These are phyloP conservation scores for Microtus richardsoni DNA, from an alignment of 2,113 vertebrate genomes.

Conservation along the genomic window DNA sequence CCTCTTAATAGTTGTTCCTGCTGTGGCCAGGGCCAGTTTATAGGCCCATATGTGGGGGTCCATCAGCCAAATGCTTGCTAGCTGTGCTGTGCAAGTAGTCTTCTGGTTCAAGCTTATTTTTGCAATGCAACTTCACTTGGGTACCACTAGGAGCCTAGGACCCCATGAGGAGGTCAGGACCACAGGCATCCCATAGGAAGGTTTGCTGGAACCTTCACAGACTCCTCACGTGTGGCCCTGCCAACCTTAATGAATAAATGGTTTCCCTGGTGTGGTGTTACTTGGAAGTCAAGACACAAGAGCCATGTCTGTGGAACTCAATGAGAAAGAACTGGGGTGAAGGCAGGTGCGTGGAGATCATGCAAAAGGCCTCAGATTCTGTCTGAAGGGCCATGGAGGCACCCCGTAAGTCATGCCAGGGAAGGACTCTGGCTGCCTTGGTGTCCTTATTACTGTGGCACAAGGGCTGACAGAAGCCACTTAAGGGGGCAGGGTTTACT, in stretches of 20 bases:
- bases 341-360: neutral
- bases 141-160: neutral
- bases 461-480: neutral
- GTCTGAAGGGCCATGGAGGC: neutral
- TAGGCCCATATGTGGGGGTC: neutral
- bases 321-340: rapidly evolving
- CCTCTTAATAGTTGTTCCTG: neutral
- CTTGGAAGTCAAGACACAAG: neutral
- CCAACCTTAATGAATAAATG: neutral
- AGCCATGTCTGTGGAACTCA: neutral
- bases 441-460: neutral
- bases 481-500: neutral
- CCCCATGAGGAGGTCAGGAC: neutral
- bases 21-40: neutral
- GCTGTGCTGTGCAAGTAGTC: neutral
- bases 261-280: neutral
- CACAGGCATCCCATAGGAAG: neutral
- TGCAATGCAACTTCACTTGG: neutral
- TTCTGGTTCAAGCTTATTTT: neutral
- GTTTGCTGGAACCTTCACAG: too few species aligned
- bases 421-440: neutral
- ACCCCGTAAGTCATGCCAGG: neutral
- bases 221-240: too few species aligned
- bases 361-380: neutral
- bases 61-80: neutral